Base-by-base conservation (phyloP, 2,797 vertebrate species). In the Tolypeutes matacus region DNA sequence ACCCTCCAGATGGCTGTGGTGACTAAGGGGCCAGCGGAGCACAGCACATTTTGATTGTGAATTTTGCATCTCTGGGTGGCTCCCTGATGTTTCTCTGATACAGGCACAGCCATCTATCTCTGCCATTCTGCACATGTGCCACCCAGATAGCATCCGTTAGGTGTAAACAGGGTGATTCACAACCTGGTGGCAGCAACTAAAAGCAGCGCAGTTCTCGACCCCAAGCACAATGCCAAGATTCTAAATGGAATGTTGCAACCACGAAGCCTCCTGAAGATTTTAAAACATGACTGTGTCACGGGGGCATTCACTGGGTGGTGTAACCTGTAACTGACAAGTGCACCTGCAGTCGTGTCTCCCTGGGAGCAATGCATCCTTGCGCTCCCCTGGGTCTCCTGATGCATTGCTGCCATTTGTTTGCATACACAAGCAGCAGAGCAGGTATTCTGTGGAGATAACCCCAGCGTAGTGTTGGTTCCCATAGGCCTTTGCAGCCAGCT, bases 131-230 rank as follows among this genome's bases (percentile, higher is more conserved):
- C 90, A 65, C 80, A 49, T 36, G 0, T 0, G 7, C 95, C 94
- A 86, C 96, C 97, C 49, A 75, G 18, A 97, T 34, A 95, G 73
- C 21, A 2, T 88, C 90, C 34, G 0, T 72, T 65, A 69, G 76
- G 46, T 94, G 95, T 93, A 95, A 97, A 96, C 96, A 92, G 70
- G 29, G 89, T 93, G 96, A 96, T 96, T 97, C 97, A 97, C 96
- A 93, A 95, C 97, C 95, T n/a, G 15, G 91, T 65, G 65, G 82
- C 95, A 95, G 91, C 89, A n/a, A 88, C 94, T 95, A 93, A 97
- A 96, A 95, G 92, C 89, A 89, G 92, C 0, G 18, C 56, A 65
- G 96, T 96, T 96, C 80, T 0, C 0, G 76, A 95, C 97, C 97
- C 93, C 20, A 2, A 88, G 64, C 87, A 39, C n/a, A 29, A 86